Evolutionary conservation across 2,113 vertebrate genomes (phyloP), one percentile per base, ranked within the genome.

Genomic region (Hystrix cristata): DNA sequence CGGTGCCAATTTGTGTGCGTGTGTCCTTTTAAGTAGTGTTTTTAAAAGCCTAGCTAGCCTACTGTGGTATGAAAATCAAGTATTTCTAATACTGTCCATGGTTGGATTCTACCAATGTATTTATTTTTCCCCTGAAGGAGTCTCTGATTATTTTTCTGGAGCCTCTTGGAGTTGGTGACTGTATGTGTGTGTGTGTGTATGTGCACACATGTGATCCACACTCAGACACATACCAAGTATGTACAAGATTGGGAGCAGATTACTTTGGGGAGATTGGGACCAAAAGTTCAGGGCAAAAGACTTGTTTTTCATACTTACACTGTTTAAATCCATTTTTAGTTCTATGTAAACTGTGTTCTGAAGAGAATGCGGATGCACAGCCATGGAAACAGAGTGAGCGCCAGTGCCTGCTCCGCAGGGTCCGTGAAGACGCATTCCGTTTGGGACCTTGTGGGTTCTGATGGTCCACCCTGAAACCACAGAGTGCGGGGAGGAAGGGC

Each of bases 391-490:
- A 15, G 18, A 34, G 18, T 3, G 59, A 62, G 72, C 5, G 11
- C 89, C 27, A 0, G 5, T 5, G 27, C 7, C 60, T 46, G 7
- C 38, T n/a, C 23, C 7, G 1, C 3, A 16, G 38, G 9, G 3
- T 10, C 48, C 19, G 0, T 16, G 29, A 57, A 57, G 65, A 21
- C 55, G 19, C 3, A 3, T 3, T 29, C 1, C 0, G 0, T 15
- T 16, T 55, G 79, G 48, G 51, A 21, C 25, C 4, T 57, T 31
- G 4, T 38, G 34, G 21, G 78, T 51, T 65, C 71, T 60, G 7
- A 1, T 5, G 19, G 14, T 72, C 78, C 38, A 3, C 31, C 31
- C 16, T 15, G 64, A 74, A 29, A 53, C 60, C 46, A 3, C 1
- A 31, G 6, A 60, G 16, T 34, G 2, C n/a, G 31, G 7, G 3